Conservation (phyloP, 2,888 invertebrate species). For the Epinotia bilunana region DNA sequence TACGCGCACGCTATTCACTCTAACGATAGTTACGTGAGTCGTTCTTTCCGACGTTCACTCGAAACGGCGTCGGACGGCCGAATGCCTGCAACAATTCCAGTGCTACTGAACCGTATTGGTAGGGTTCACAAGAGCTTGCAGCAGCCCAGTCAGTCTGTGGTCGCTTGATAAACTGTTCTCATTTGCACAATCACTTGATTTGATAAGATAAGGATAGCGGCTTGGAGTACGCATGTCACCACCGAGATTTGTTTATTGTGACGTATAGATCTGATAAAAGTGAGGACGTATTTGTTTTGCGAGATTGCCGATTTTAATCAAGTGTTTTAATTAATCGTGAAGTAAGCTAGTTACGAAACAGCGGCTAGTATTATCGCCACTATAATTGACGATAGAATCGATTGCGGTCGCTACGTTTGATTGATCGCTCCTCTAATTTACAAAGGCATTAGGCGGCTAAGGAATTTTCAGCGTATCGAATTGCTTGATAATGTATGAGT, state of each 20-base stretch:
- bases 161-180: conserved; percentile 73
- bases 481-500: conserved; percentile 32
- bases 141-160: conserved; percentile 64
- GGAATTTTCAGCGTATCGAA: conserved; percentile 37
- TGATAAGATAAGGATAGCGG: conserved; percentile 75
- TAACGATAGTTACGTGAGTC: conserved; percentile 80
- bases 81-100: conserved; percentile 73
- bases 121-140: conserved; percentile 68
- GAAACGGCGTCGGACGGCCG: conserved; percentile 71
- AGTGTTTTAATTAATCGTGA: conserved; percentile 37
- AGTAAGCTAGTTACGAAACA: conserved; percentile 35
- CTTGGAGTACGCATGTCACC: conserved; percentile 74
- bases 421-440: conserved; percentile 41
- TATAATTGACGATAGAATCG: conserved; percentile 30
- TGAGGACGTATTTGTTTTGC: conserved; percentile 55
- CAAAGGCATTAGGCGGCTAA: conserved; percentile 32
- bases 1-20: conserved; percentile 80
- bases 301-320: conserved; percentile 45
- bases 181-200: conserved; percentile 78
- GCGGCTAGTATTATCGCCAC: conserved; percentile 26
- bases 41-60: conserved; percentile 79
- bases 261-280: conserved; percentile 61
- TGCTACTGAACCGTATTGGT: conserved; percentile 55
- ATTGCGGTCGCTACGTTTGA: conserved; percentile 39
- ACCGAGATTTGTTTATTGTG: conserved; percentile 78